Base-by-base conservation (phyloP, 2,113 vertebrate species). In the Stegastes partitus region DNA sequence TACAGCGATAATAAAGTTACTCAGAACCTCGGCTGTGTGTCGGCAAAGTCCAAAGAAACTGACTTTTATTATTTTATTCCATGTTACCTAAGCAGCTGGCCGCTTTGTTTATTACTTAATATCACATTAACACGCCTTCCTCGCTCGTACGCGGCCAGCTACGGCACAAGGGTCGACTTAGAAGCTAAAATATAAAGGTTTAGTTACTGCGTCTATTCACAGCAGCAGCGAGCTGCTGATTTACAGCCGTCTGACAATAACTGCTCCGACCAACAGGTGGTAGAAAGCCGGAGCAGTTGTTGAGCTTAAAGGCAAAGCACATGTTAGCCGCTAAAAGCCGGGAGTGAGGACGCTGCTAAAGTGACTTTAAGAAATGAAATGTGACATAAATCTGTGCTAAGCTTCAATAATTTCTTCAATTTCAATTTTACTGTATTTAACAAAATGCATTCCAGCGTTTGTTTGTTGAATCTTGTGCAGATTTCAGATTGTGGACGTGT, bases 331-430 rank as follows among this genome's bases (percentile, higher is more conserved):
- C 19, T 11, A 8, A 50, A 34, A 11, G 31, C 2, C 10, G 31
- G 31, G 8, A 9, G 31, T 31, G 19, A 5, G 8, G 22, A 16
- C 45, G 0, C 15, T 0, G 3, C 15, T 18, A 23, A 18, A 19
- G 49, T 53, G 64, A 67, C 47, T 11, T 67, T 67, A 7, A 51
- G 50, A 37, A 23, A 2, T 21, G 1, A 28, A 37, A 22, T 67
- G 22, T 67, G 31, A 51, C 16, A 37, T 67, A n/a, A n/a, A n/a
- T n/a, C n/a, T n/a, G n/a, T n/a, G 28, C 28, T 31, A 9, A 34
- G 31, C 10, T 34, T 34, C 2, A 34, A 34, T 34, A 8, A 9
- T 34, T 34, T 34, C 31, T 34, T 34, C 6, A 34, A 34, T 34
- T 34, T 34, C 1, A 34, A 31, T 31, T 34, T 34, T 34, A 9